phyloP scores from a whole-genome alignment of 2,797 vertebrate genomes.

The Carapus acus region DNA sequence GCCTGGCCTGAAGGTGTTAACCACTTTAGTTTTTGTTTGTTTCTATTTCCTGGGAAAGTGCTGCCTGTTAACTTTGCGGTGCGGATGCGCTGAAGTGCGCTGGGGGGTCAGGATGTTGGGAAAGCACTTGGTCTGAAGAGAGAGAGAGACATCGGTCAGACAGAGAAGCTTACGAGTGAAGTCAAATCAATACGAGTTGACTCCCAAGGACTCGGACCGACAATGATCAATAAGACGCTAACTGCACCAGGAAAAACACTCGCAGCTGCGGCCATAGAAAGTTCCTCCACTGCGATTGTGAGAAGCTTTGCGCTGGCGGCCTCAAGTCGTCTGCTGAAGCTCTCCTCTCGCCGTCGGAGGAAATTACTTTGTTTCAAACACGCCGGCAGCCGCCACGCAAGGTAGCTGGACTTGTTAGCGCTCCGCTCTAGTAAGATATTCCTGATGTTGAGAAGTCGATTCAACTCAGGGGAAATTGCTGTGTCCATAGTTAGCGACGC shows the following conservation, averaged over 20 bases:
- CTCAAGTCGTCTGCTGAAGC: background rate
- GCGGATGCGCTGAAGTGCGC: constrained; percentile 10
- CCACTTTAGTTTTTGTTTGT: too few species aligned
- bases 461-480: too few species aligned
- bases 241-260: constrained; percentile 43
- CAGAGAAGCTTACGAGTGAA: constrained; percentile 59
- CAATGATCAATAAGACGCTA: constrained; percentile 66
- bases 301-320: constrained; percentile 13
- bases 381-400: too few species aligned
- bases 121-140: constrained; percentile 46
- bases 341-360: background rate
- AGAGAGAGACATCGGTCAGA: constrained; percentile 56
- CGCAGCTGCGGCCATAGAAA: constrained; percentile 36
- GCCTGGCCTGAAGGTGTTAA: too few species aligned
- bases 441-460: too few species aligned
- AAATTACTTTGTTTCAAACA: background rate
- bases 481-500: too few species aligned
- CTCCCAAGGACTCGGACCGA: constrained; percentile 59
- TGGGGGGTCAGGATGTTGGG: constrained; percentile 33
- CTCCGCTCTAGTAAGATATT: too few species aligned
- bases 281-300: constrained; percentile 34
- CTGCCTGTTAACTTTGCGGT: constrained; percentile 6
- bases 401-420: too few species aligned
- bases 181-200: constrained; percentile 68
- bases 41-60: constrained; percentile 11